These are phyloP conservation scores for Andrena bicolor DNA, from an alignment of 2,888 invertebrate genomes.

Conservation along the genomic window DNA sequence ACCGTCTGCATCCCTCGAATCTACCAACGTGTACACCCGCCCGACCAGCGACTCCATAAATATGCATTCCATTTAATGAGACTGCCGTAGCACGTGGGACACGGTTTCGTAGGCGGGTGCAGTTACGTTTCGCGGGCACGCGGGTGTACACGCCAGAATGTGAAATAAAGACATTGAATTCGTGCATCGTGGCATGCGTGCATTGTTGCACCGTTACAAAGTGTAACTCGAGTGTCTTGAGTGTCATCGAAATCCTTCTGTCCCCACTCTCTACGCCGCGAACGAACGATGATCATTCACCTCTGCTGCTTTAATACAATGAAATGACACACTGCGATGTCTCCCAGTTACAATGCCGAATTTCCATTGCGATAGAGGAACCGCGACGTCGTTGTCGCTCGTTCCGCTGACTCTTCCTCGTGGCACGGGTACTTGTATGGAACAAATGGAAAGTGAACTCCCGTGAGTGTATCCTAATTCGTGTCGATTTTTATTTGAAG, in stretches of 20 bases:
- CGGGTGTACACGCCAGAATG: constrained; percentile 46
- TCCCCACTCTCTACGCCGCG: background rate
- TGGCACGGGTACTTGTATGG: background rate
- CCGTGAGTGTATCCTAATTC: no score
- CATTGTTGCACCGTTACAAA: constrained; percentile 46
- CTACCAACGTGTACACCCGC: constrained; percentile 38
- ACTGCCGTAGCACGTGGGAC: constrained; percentile 56
- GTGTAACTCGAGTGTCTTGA: constrained; percentile 51
- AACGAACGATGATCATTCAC: constrained; percentile 36
- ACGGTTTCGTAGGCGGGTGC: constrained; percentile 61
- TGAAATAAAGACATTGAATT: constrained; percentile 65
- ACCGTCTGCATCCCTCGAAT: constrained; percentile 49
- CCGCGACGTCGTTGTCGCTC: background rate
- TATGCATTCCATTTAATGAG: constrained; percentile 76
- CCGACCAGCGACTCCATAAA: constrained; percentile 69
- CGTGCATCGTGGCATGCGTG: constrained; percentile 56
- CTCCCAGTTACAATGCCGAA: constrained; percentile 8
- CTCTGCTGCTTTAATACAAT: constrained; percentile 18
- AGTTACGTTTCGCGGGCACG: constrained; percentile 57
- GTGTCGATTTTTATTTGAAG: no score
- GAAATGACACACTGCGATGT: constrained; percentile 20
- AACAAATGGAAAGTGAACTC: background rate
- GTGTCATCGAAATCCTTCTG: constrained; percentile 49
- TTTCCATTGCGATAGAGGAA: background rate
- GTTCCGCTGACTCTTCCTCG: background rate